Base-by-base conservation (phyloP, 2,888 invertebrate species). In the Mellilla xanthometata region DNA sequence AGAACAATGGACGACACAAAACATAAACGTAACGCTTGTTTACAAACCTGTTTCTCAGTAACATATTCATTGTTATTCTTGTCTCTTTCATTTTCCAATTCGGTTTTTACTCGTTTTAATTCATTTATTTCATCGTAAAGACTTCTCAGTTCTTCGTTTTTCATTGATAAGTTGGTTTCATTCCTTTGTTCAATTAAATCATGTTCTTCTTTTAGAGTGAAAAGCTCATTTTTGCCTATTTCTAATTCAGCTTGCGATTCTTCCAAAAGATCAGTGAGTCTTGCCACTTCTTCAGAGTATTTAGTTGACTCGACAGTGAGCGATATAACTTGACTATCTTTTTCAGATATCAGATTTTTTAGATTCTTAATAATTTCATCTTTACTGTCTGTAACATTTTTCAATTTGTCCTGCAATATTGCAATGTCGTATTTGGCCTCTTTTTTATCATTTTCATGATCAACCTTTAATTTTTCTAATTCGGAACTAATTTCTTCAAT, bases 371-470 rank as follows among this genome's bases (percentile, higher is more conserved):
- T 73, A 1, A 77, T 66, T 61, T 78, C 78, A 47, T 81, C 75
- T 57, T 80, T 82, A 38, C 63, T 67, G 9, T 71, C 70, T 3
- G 68, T 65, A 1, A 80, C 60, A 65, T 81, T 79, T 62, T 88
- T 81, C 34, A 92, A 50, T 41, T 80, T 77, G 49, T 90, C 83
- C 52, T 85, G 74, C 34, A 86, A 65, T 53, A 69, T 68, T 6
- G 56, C 60, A 10, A 81, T 65, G 62, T 91, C 81, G 40, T 70
- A 61, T 43, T 76, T 74, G 35, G 79, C 75, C 49, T 89, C 84
- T 54, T 85, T 86, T 50, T 78, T 76, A 47, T 68, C 72, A 27
- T 79, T 76, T 63, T 90, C 90, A 46, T 91, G 74, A 42, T 91
- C 84, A 22, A 74, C 68, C 41, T 89, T 72, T 44, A 68, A 59